These are phyloP conservation scores for Lomographa bimaculata DNA, from an alignment of 2,888 invertebrate species.

Conservation along the genomic window DNA sequence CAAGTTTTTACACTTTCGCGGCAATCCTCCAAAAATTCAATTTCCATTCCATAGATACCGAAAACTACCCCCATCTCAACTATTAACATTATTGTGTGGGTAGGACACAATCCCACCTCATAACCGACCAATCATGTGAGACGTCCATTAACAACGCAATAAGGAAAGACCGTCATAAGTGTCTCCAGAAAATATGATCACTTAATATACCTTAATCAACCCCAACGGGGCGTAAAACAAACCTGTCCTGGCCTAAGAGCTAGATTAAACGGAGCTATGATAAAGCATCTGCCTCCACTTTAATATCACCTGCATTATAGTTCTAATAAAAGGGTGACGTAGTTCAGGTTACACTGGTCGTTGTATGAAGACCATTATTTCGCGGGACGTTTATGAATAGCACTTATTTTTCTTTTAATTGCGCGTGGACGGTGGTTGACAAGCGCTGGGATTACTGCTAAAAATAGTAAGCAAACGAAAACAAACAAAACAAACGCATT, in stretches of 20 bases:
- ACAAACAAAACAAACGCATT: too few species aligned
- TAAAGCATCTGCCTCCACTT: slow-evolving; percentile 60
- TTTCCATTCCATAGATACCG: too few species aligned
- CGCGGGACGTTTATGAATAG: slow-evolving; percentile 78
- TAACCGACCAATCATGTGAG: too few species aligned
- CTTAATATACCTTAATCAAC: slow-evolving; percentile 66
- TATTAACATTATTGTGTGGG: too few species aligned
- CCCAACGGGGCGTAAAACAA: slow-evolving; percentile 55
- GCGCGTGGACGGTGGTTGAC: slow-evolving; percentile 61
- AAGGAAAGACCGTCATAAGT: slow-evolving; percentile 51
- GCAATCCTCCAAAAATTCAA: too few species aligned
- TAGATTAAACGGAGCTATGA: slow-evolving; percentile 74
- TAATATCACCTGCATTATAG: slow-evolving; percentile 42
- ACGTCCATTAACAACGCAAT: slow-evolving; percentile 48
- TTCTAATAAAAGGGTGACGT: slow-evolving; percentile 29
- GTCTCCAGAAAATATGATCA: slow-evolving; percentile 60
- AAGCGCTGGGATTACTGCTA: too few species aligned
- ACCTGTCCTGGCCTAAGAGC: slow-evolving; percentile 70
- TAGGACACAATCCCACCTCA: too few species aligned
- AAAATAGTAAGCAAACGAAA: too few species aligned
- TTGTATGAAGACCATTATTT: slow-evolving; percentile 67
- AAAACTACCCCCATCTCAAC: too few species aligned
- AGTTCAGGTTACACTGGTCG: slow-evolving; percentile 52
- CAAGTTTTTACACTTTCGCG: too few species aligned
- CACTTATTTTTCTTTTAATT: slow-evolving; percentile 83